Base-by-base conservation (phyloP, 2,113 vertebrate species). In the Prunella himalayana region DNA sequence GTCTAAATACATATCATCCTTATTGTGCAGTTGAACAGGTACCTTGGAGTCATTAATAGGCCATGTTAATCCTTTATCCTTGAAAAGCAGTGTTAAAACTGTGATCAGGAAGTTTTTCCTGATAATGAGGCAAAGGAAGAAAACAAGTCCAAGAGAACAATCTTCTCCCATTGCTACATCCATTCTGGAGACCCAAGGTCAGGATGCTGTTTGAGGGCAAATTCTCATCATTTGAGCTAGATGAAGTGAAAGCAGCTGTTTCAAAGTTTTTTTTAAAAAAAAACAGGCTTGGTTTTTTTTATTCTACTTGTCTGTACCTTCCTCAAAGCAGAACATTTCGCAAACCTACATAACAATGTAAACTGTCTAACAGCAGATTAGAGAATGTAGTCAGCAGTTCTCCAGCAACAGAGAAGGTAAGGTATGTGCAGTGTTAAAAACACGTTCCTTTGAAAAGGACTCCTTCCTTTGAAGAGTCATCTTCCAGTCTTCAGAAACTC, bases 331-430 rank as follows among this genome's bases (percentile, higher is more conserved):
- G 59, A 90, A 72, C 9, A 15, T 13, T 94, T 85, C 35, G 47
- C 19, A 81, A 71, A 59, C 14, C 21, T n/a, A 19, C 30, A 28
- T 6, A 35, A 28, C 11, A 10, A 21, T 0, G 0, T 51, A 64
- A 76, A 57, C 6, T 39, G 35, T 13, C 47, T 35, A 78, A 70
- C 2, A 21, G 68, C 22, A 86, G 37, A 53, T 72, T 10, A 80
- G 25, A 86, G 30, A 89, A 87, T 10, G 8, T 1, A 72, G 18
- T 50, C 25, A 30, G 27, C n/a, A 25, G 7, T 28, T 47, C 79
- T 72, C 45, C 69, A 83, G 24, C 44, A 83, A 27, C 4, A 57
- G 15, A 56, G 11, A 50, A 69, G 33, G 59, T 25, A 28, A 81
- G 12, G 28, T 44, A 57, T 13, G 30, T 10, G 41, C 30, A 33